Base-by-base conservation (phyloP, 2,797 vertebrate species). In the Falco columbarius region DNA sequence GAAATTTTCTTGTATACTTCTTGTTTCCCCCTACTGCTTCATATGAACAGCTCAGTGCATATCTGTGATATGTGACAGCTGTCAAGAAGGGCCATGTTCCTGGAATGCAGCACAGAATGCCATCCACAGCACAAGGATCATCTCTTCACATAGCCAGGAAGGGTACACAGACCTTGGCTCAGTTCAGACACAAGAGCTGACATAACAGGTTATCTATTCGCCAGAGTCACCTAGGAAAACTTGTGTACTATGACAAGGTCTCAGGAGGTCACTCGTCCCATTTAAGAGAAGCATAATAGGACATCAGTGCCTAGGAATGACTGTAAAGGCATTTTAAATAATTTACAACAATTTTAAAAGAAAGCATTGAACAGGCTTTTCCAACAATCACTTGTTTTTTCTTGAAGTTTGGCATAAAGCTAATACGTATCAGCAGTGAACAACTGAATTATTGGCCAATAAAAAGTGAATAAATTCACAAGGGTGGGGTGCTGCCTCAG, bases 131-230 rank as follows among this genome's bases (percentile, higher is more conserved):
- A 89, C 56, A 97, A 94, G 91, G 86, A 91, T 87, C 95, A 90
- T 90, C 88, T 82, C 95, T 61, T 94, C 81, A 51, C 67, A 95
- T 84, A 73, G 92, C 81, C 94, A 96, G 88, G 86, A 95, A 97
- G 97, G 88, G 94, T 95, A 93, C 84, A 93, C 32, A 95, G 90
- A 90, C 86, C 90, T 95, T 96, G 94, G 86, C 92, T 80, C 77
- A 18, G 52, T 80, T 90, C 77, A 86, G 76, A 80, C 34, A 38
- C 0, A 8, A 93, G 90, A 92, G 65, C 88, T 94, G 95, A 95
- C 96, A 91, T 81, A 93, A 96, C 93, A 87, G 77, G 92, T 80
- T 95, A 89, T 92, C 81, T 90, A 89, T 93, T 93, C 8, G 1
- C 91, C 79, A 86, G 77, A 95, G 94, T 80, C 94, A 93, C 94